A percentile compares a stretch with the other conserved stretches of the same genome.
phyloP scores from a whole-genome alignment of 1,140 invertebrate genomes.

The Halictus rubicundus region DNA sequence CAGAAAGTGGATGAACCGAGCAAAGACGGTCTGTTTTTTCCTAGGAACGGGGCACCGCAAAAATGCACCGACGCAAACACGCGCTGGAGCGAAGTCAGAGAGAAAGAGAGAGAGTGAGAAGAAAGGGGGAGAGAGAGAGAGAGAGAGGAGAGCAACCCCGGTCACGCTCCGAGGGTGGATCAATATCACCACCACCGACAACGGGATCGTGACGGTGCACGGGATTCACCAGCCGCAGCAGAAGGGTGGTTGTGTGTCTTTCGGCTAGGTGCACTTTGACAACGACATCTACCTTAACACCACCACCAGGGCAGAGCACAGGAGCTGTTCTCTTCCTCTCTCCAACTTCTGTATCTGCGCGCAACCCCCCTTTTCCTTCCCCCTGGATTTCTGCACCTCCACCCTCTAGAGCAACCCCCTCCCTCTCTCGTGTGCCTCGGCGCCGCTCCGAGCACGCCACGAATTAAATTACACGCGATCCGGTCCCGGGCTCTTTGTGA shows the following conservation, averaged over 20 bases:
- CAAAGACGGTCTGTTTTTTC: background rate
- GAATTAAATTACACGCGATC: slow-evolving; percentile 62
- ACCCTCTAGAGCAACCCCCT: background rate
- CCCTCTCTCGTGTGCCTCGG: background rate
- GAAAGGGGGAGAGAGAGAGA: background rate
- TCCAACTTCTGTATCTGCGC: background rate
- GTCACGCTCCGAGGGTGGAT: slow-evolving; percentile 45
- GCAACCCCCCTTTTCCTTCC: background rate
- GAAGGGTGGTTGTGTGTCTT: slow-evolving; percentile 48
- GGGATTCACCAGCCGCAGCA: slow-evolving; percentile 25
- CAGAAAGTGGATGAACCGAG: background rate
- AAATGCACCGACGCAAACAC: background rate
- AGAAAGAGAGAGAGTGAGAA: slow-evolving; percentile 12
- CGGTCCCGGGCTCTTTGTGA: slow-evolving; percentile 48
- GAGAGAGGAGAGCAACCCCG: slow-evolving; percentile 24
- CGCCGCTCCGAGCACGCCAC: slow-evolving; percentile 11
- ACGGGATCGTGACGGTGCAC: slow-evolving; percentile 51
- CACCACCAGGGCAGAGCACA: background rate
- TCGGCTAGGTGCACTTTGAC: slow-evolving; percentile 52
- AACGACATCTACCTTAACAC: slow-evolving; percentile 45
- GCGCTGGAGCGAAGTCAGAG: background rate
- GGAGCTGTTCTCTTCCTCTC: too few relatives aligned
- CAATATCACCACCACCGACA: slow-evolving; percentile 50
- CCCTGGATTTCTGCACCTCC: too few relatives aligned
- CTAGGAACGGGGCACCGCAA: background rate